A percentile compares a stretch with the other conserved stretches of the same genome.
phyloP scores from a whole-genome alignment of 2,113 vertebrate species.

The Prunella himalayana region DNA sequence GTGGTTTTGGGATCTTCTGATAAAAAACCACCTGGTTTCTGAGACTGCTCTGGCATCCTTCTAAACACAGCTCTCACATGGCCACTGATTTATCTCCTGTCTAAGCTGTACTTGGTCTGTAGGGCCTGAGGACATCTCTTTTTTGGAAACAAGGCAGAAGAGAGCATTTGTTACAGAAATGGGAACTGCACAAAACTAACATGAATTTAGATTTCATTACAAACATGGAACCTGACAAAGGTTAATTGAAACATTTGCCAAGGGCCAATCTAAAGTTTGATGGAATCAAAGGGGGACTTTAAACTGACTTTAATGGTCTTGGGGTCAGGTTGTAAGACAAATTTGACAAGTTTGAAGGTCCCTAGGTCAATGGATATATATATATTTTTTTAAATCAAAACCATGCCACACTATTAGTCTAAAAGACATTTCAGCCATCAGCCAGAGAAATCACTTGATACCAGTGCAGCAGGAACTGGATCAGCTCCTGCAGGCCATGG shows the following conservation, averaged over 20 bases:
- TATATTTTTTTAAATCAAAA: not conserved
- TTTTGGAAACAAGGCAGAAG: not conserved
- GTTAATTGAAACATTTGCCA: conserved; percentile 34
- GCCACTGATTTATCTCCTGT: not conserved
- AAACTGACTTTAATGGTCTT: not conserved
- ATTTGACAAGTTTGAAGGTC: conserved; percentile 19
- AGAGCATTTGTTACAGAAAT: not conserved
- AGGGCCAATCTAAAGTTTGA: not conserved
- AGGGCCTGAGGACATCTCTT: not conserved
- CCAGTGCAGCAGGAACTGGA: not conserved
- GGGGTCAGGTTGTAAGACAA: conserved; percentile 28
- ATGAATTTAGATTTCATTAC: conserved; percentile 30
- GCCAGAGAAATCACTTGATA: not conserved
- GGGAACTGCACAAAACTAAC: not conserved
- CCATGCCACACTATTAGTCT: not conserved
- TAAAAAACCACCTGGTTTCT: not conserved
- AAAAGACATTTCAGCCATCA: not conserved
- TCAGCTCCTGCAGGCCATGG: not conserved
- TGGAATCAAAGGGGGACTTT: not conserved
- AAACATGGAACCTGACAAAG: conserved; percentile 28
- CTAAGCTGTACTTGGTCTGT: not conserved
- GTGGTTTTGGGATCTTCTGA: not conserved
- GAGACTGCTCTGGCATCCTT: not conserved
- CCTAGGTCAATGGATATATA: not conserved
- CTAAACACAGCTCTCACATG: not conserved